Evolutionary conservation across 92 coral and sea anemone species (phyloP).

Genomic region (Palythoa heliodiscus): DNA sequence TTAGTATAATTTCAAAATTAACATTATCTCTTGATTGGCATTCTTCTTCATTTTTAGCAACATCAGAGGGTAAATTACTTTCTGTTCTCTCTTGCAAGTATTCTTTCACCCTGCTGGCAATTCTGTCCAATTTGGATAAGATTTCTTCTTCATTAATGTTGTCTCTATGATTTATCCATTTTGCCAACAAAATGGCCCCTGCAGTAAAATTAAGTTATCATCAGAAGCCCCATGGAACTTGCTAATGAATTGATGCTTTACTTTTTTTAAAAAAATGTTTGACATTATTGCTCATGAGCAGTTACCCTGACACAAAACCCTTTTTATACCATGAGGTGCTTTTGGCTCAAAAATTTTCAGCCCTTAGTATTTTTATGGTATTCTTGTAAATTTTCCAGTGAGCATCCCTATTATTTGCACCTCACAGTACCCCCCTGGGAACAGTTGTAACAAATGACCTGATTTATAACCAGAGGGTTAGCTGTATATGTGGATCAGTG

Average conservation of each 20-base stretch:
- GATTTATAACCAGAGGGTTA: too few species aligned
- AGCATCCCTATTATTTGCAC: too few species aligned
- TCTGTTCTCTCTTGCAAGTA: slow-evolving; percentile 22
- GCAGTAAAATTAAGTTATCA: neutral
- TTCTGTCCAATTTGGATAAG: slow-evolving; percentile 56
- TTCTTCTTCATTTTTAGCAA: neutral
- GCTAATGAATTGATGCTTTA: neutral
- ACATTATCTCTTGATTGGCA: slow-evolving; percentile 40
- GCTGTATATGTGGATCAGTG: too few species aligned
- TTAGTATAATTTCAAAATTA: slow-evolving; percentile 50
- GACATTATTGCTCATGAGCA: too few species aligned
- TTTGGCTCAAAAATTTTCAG: too few species aligned
- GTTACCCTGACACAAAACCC: too few species aligned
- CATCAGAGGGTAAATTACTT: neutral
- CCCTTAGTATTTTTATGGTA: too few species aligned
- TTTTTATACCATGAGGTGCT: too few species aligned
- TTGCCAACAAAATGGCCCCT: slow-evolving; percentile 86
- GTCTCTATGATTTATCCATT: slow-evolving; percentile 76
- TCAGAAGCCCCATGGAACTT: neutral
- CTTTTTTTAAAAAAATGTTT: too few species aligned
- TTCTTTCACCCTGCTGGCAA: slow-evolving; percentile 64
- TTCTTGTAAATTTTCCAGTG: too few species aligned
- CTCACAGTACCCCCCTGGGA: too few species aligned
- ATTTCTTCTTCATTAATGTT: slow-evolving; percentile 49
- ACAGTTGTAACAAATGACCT: too few species aligned